Evolutionary conservation across 2,888 invertebrate species (phyloP), one percentile per base, ranked within the genome.

Genomic region (Sicus ferrugineus): DNA sequence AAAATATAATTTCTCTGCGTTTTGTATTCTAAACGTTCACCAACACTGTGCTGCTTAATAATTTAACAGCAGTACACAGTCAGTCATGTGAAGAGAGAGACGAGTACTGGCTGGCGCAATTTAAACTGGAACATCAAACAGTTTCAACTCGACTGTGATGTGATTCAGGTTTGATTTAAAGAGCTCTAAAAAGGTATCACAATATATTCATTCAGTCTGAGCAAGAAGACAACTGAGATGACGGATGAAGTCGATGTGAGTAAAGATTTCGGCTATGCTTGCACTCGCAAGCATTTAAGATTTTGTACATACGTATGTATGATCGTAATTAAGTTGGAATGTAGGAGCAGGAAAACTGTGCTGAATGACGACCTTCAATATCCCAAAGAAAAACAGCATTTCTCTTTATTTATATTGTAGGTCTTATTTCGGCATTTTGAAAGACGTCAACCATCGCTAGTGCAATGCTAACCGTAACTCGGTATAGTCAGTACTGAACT

Each of bases 211-310:
- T 42, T 21, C 19, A 7, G 23, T 50, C 19, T 9, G 23, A 31
- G 34, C 0, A 4, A n/a, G 7, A 38, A 34, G 31, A 31, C 19
- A 59, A 54, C 34, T 42, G 16, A 65, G 34, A 65, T 56, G 65
- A 48, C 52, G 21, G 64, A 65, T 23, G 65, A 54, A 34, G 38
- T 19, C 21, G 54, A 65, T 54, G 65, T 65, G 21, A 65, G 65
- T 65, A 11, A 65, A 54, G 14, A 2, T 4, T n/a, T 42, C 16
- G 42, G 14, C 42, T 42, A 42, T 34, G 34, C n/a, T n/a, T n/a
- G n/a, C n/a, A 42, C 14, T n/a, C 14, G 14, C 3, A 42, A 4
- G 5, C 2, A 42, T 16, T 16, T 14, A 42, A 42, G 4, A n/a
- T 4, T 42, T 42, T 42, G 5, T 42, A 42, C 16, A 16, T 42